Percentiles rank a stretch among this genome's conserved stretches.
Evolutionary conservation across 2,797 vertebrate species (phyloP).

Genomic region (Tachyglossus aculeatus): DNA sequence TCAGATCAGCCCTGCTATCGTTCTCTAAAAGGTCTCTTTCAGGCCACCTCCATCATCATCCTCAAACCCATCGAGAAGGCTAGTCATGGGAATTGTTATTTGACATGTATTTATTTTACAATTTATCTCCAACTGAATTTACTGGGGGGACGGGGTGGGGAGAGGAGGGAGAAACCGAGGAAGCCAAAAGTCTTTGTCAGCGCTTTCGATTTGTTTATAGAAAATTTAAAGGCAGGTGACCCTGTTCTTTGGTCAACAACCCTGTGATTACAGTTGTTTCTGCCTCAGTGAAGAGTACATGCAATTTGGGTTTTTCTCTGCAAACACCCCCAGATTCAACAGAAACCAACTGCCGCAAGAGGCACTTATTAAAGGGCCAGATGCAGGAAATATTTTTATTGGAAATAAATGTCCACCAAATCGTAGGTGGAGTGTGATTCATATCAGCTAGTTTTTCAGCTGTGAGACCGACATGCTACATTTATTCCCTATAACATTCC

Average conservation of each 20-base stretch:
- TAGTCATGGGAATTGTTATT: conserved; percentile 66
- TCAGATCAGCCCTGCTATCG: conserved; percentile 40
- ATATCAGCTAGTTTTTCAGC: conserved; percentile 14
- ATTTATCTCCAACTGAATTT: conserved; percentile 62
- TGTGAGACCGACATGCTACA: conserved; percentile 10
- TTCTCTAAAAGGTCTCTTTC: conserved; percentile 36
- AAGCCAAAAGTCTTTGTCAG: conserved; percentile 57
- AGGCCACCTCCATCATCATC: conserved; percentile 65
- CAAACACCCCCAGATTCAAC: conserved; percentile 16
- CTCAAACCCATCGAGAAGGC: conserved; percentile 58
- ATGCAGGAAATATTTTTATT: conserved; percentile 15
- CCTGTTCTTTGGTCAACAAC: conserved; percentile 56
- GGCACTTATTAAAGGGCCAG: conserved; percentile 30
- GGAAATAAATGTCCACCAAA: conserved; percentile 24
- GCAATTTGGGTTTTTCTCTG: conserved; percentile 36
- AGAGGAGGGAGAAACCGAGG: conserved; percentile 47
- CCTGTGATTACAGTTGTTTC: conserved; percentile 51
- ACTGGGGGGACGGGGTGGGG: too few relatives aligned
- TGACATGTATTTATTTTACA: conserved; percentile 67
- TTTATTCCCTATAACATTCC: conserved; percentile 35
- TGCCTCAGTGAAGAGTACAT: conserved; percentile 53
- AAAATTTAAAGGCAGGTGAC: conserved; percentile 57
- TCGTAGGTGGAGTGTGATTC: conserved; percentile 30
- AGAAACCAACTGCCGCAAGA: conserved; percentile 38
- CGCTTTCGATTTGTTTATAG: conserved; percentile 60